Base-by-base conservation (phyloP, 2,797 vertebrate species). In the Notoglanidium macrostoma region DNA sequence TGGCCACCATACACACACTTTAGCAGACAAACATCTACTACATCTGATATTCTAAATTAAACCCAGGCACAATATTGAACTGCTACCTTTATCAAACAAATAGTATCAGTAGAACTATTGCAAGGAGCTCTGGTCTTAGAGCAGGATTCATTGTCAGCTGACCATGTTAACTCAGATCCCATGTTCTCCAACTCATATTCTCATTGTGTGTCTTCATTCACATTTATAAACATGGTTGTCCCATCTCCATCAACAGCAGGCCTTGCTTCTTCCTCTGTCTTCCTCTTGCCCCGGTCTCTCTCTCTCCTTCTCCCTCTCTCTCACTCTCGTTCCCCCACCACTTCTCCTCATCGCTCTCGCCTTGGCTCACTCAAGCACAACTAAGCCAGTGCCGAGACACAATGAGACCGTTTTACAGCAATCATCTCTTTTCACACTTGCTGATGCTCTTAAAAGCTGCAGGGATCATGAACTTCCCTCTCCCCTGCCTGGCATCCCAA, bases 361-460 rank as follows among this genome's bases (percentile, higher is more conserved):
- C 95, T 93, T 92, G 93, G 94, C 92, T 94, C 95, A 92, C 93
- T 96, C 92, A 95, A 95, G 95, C 95, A 96, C 93, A 95, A 95
- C 96, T 96, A 96, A 96, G 95, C 95, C 92, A 91, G 93, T 90
- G 92, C 94, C 91, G 93, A 95, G 94, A 94, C 95, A 94, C 95
- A 95, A 96, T 95, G 93, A 96, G 95, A 95, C 94, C 92, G 92
- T 95, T 88, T 95, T 95, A 95, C 94, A 94, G 95, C 94, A 95
- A 96, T 96, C 95, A 95, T 94, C 93, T 95, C 95, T 95, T 95
- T 96, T 96, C 95, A 96, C 96, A 96, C 95, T 94, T 94, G 92
- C 93, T 96, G 95, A 96, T 96, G 94, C 95, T 96, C 95, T 96
- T 96, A 95, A 96, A 95, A 95, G 95, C 95, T 96, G 95, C 93